Percentiles rank a stretch among this genome's conserved stretches.
These are phyloP conservation scores for Drosophila anceps DNA, from an alignment of 2,888 invertebrate species.

Conservation along the genomic window DNA sequence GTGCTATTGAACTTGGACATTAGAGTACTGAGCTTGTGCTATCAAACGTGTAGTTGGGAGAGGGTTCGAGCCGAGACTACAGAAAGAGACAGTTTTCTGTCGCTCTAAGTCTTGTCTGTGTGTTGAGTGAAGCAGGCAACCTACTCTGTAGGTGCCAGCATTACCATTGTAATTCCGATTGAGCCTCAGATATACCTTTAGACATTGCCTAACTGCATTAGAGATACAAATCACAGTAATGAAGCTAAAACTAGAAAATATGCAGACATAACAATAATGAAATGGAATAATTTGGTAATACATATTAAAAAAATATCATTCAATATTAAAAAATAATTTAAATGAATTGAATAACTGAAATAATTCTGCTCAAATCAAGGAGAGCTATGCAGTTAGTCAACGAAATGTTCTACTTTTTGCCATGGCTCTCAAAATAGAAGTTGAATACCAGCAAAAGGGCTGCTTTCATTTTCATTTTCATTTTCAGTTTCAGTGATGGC, in stretches of 20 bases:
- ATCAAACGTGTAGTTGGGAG: background rate
- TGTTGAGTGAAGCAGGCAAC: background rate
- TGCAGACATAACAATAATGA: too few species aligned
- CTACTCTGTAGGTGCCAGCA: background rate
- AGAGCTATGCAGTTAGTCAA: background rate
- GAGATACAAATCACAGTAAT: background rate
- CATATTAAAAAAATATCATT: too few species aligned
- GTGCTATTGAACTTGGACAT: background rate
- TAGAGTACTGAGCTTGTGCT: background rate
- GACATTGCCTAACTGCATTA: background rate
- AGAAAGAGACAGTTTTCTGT: background rate
- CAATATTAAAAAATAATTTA: background rate
- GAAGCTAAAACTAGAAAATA: too few species aligned
- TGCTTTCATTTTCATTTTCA: conserved; percentile 32
- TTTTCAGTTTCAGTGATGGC: conserved; percentile 47
- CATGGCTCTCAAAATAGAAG: background rate
- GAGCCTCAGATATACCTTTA: background rate
- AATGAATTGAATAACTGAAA: background rate
- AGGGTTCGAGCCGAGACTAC: background rate
- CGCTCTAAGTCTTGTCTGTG: too few species aligned
- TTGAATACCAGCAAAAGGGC: background rate
- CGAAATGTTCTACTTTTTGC: background rate
- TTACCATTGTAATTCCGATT: background rate
- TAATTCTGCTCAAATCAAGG: background rate
- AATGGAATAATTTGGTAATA: too few species aligned